Percentiles rank a stretch among this genome's conserved stretches.
These are phyloP conservation scores for Tribolium freemani DNA, from an alignment of 2,888 invertebrate genomes.

Conservation along the genomic window DNA sequence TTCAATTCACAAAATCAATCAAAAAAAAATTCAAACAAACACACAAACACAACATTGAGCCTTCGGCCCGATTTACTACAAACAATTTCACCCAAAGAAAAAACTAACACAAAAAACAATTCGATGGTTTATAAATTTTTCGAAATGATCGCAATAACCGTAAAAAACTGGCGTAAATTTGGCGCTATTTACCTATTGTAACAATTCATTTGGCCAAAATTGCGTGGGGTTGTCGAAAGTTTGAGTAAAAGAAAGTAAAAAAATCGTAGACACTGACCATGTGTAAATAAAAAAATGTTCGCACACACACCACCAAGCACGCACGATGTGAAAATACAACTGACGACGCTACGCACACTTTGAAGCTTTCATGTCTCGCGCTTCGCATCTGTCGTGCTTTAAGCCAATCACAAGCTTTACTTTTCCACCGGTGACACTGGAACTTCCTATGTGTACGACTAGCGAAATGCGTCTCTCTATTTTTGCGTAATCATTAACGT, in stretches of 20 bases:
- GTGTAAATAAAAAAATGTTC: slow-evolving; percentile 66
- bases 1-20: slow-evolving; percentile 36
- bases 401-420: slow-evolving; percentile 63
- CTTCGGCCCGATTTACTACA: background rate
- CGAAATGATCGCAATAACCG: too few relatives aligned
- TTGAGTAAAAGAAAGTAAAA: slow-evolving; percentile 5
- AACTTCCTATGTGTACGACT: slow-evolving; percentile 31
- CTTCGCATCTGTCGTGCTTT: slow-evolving; percentile 66
- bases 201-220: slow-evolving; percentile 9
- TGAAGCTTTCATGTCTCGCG: slow-evolving; percentile 66
- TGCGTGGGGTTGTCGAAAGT: background rate
- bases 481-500: slow-evolving; percentile 39
- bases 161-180: background rate
- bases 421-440: slow-evolving; percentile 50
- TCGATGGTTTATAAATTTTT: too few relatives aligned
- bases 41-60: too few relatives aligned
- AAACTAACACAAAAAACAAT: slow-evolving; percentile 4
- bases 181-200: slow-evolving; percentile 26
- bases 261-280: slow-evolving; percentile 63
- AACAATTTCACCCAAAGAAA: background rate
- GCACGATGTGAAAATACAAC: slow-evolving; percentile 67
- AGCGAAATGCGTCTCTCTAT: slow-evolving; percentile 31
- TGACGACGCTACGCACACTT: slow-evolving; percentile 65
- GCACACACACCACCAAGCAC: slow-evolving; percentile 66
- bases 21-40: background rate